Percentiles rank a stretch among this genome's conserved stretches.
Evolutionary conservation across 2,888 invertebrate species (phyloP).

Genomic region (Peribatodes rhomboidaria): DNA sequence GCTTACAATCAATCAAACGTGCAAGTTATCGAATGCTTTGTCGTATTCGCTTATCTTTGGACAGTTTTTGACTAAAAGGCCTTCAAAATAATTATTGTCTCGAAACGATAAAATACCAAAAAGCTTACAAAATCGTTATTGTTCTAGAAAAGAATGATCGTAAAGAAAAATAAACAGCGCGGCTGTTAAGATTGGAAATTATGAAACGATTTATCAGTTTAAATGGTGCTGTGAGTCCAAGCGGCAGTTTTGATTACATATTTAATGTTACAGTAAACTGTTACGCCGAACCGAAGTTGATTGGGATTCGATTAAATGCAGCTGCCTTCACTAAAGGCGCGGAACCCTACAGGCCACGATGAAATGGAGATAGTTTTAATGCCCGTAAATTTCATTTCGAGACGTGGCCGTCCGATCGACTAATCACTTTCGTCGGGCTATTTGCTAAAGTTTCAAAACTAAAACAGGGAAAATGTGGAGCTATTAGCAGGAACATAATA

Average conservation of each 20-base stretch:
- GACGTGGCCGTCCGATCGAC: constrained; percentile 72
- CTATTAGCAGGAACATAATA: constrained; percentile 36
- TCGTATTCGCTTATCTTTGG: constrained; percentile 52
- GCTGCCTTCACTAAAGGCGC: constrained; percentile 68
- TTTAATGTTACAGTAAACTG: constrained; percentile 77
- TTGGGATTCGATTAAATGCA: constrained; percentile 83
- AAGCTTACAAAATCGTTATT: constrained; percentile 35
- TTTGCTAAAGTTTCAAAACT: constrained; percentile 72
- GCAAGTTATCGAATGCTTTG: constrained; percentile 65
- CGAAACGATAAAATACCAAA: constrained; percentile 22
- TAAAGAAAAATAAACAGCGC: constrained; percentile 58
- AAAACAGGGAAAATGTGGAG: constrained; percentile 52
- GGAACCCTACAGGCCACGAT: constrained; percentile 73
- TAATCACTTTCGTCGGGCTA: constrained; percentile 74
- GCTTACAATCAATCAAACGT: constrained; percentile 71
- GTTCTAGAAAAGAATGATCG: constrained; percentile 44
- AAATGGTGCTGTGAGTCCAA: constrained; percentile 65
- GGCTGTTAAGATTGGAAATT: constrained; percentile 65
- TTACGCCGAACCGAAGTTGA: constrained; percentile 76
- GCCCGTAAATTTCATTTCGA: constrained; percentile 81
- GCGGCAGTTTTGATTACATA: constrained; percentile 74
- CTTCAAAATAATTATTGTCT: constrained; percentile 36
- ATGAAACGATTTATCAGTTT: constrained; percentile 71
- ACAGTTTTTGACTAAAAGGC: constrained; percentile 41
- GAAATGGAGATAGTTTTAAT: constrained; percentile 84